phyloP scores from a whole-genome alignment of 2,113 vertebrate species.

The Romanogobio albipinnatus region DNA sequence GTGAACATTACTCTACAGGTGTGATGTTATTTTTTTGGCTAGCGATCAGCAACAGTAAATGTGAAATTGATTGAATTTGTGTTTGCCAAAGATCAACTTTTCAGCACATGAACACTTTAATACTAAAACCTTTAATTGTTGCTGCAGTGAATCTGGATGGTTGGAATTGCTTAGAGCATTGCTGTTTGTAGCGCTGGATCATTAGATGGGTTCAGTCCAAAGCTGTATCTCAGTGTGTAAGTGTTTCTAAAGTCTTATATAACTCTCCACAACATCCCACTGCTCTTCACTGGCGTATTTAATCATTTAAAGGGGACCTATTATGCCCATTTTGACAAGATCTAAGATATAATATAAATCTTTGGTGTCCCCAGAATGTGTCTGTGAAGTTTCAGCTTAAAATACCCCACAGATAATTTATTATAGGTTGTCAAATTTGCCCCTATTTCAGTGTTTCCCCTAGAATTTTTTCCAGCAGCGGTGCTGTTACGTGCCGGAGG shows the following conservation, averaged over 20 bases:
- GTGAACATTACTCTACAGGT: conserved; percentile 7
- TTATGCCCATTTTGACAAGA: no score
- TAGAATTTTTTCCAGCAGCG: no score
- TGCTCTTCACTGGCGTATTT: neutral
- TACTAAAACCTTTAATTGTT: neutral
- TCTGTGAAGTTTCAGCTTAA: no score
- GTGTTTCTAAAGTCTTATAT: conserved; percentile 12
- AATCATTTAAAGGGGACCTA: no score
- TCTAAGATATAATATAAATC: no score
- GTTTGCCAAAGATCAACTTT: conserved; percentile 1
- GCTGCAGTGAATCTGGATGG: neutral
- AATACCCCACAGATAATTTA: no score
- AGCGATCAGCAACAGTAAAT: neutral
- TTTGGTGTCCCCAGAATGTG: no score
- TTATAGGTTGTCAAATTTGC: no score
- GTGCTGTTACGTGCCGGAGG: no score
- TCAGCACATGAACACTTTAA: no score
- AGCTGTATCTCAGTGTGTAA: conserved; percentile 2
- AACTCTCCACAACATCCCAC: neutral
- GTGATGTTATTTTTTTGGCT: neutral
- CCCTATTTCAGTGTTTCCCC: no score
- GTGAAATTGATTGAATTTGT: neutral
- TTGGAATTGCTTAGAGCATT: neutral
- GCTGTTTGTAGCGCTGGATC: neutral
- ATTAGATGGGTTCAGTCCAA: conserved; percentile 11